These are phyloP conservation scores for Microhierax caerulescens DNA, from an alignment of 2,797 vertebrate species.

Conservation along the genomic window DNA sequence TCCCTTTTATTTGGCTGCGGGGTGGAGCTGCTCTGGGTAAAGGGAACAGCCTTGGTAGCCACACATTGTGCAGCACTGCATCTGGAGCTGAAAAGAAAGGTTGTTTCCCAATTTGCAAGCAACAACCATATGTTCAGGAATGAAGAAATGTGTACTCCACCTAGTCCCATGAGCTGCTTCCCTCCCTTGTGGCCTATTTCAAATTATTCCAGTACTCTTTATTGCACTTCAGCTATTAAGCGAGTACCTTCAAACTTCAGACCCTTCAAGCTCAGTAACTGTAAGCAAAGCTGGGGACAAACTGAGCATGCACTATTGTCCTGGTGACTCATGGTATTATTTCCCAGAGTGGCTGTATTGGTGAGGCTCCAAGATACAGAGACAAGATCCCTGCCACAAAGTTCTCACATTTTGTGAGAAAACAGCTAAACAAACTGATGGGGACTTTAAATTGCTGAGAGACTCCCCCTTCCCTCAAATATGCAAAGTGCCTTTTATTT, in stretches of 20 bases:
- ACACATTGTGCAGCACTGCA: not conserved
- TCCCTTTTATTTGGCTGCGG: not conserved
- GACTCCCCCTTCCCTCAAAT: not conserved
- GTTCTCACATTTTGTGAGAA: not conserved
- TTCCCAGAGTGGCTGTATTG: not conserved
- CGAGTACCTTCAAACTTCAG: not conserved
- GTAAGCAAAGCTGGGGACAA: not conserved
- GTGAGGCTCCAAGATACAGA: not conserved
- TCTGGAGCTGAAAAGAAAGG: not conserved
- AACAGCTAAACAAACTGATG: not conserved
- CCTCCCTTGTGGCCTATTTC: not conserved
- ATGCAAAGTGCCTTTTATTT: not conserved
- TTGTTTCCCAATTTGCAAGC: not conserved
- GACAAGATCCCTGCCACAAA: not conserved
- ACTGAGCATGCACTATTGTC: not conserved
- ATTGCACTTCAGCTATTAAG: not conserved
- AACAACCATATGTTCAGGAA: not conserved
- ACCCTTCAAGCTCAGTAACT: not conserved
- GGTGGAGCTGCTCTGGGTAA: not conserved
- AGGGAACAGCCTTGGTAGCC: not conserved
- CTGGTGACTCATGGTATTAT: not conserved
- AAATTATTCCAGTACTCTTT: not conserved
- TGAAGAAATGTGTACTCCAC: not conserved
- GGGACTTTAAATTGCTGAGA: not conserved
- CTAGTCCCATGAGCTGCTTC: not conserved